These are phyloP conservation scores for Phrynosoma platyrhinos DNA, from an alignment of 2,113 vertebrate genomes.

Conservation along the genomic window DNA sequence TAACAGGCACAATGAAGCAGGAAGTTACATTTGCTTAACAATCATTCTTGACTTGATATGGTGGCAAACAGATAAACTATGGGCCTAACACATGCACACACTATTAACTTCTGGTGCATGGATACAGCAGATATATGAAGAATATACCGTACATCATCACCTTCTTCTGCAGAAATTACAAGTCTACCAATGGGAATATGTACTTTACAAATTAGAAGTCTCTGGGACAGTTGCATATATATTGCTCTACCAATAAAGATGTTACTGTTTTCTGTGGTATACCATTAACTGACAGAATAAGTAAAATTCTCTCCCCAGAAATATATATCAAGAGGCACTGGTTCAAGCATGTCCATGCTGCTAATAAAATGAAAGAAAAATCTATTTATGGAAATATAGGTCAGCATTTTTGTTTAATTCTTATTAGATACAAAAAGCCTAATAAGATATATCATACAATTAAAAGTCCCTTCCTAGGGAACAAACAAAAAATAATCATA, in stretches of 20 bases:
- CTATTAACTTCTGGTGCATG: neutral
- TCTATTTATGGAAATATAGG: constrained; percentile 22
- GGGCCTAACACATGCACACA: neutral
- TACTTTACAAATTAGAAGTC: constrained; percentile 4
- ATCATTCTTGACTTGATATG: constrained; percentile 16
- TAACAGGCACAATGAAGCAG: neutral
- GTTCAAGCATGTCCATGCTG: rapidly evolving
- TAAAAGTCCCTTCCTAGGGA: constrained; percentile 20
- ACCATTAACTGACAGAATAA: constrained; percentile 4
- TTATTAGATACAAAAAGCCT: neutral
- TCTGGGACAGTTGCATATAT: neutral
- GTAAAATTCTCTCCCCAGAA: neutral
- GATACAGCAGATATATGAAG: neutral
- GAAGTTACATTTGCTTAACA: rapidly evolving
- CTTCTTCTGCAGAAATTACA: neutral
- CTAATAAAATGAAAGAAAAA: constrained; percentile 42
- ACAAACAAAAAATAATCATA: constrained; percentile 54
- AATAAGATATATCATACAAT: constrained; percentile 48
- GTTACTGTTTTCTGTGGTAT: neutral
- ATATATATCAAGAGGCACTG: neutral
- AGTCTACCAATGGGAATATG: neutral
- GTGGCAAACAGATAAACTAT: neutral
- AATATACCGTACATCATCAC: neutral
- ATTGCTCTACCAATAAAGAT: neutral
- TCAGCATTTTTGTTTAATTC: constrained; percentile 1